Evolutionary conservation across 2,888 invertebrate genomes (phyloP).

Genomic region (Phyto melanocephala): DNA sequence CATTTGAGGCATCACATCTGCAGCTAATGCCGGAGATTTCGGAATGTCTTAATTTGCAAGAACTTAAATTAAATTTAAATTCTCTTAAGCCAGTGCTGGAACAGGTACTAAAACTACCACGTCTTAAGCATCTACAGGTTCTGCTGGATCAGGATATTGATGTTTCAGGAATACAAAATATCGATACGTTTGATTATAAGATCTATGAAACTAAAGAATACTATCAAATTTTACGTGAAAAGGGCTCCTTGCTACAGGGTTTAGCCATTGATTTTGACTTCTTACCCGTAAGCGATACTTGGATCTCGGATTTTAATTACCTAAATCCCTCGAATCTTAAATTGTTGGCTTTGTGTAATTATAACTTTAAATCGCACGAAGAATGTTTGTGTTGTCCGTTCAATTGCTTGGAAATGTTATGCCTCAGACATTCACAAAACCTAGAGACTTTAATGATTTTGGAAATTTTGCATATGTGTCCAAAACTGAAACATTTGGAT

Average conservation of each 20-base stretch:
- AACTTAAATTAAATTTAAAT: slow-evolving; percentile 72
- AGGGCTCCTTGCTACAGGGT: slow-evolving; percentile 68
- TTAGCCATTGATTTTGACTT: slow-evolving; percentile 73
- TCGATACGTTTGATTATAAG: slow-evolving; percentile 72
- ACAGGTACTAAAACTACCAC: slow-evolving; percentile 69
- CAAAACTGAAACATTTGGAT: slow-evolving; percentile 71
- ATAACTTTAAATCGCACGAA: slow-evolving; percentile 66
- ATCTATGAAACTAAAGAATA: slow-evolving; percentile 73
- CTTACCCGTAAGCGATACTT: slow-evolving; percentile 68
- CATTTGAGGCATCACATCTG: slow-evolving; percentile 71
- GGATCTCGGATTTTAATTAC: slow-evolving; percentile 57
- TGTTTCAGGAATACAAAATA: slow-evolving; percentile 65
- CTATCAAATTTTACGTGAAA: slow-evolving; percentile 70
- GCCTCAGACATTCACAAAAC: slow-evolving; percentile 60
- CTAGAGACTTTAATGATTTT: slow-evolving; percentile 65
- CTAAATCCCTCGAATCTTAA: slow-evolving; percentile 66
- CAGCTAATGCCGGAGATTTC: slow-evolving; percentile 69
- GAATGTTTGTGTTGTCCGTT: slow-evolving; percentile 67
- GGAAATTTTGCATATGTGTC: slow-evolving; percentile 70
- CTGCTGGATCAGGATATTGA: slow-evolving; percentile 70
- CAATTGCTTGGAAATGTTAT: slow-evolving; percentile 67
- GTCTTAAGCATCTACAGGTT: slow-evolving; percentile 70
- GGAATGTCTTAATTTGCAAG: slow-evolving; percentile 68
- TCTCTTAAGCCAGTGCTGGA: slow-evolving; percentile 70
- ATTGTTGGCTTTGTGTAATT: slow-evolving; percentile 73